A percentile compares a stretch with the other conserved stretches of the same genome.
Evolutionary conservation across 2,113 vertebrate species (phyloP).

Genomic region (Pantherophis guttatus): DNA sequence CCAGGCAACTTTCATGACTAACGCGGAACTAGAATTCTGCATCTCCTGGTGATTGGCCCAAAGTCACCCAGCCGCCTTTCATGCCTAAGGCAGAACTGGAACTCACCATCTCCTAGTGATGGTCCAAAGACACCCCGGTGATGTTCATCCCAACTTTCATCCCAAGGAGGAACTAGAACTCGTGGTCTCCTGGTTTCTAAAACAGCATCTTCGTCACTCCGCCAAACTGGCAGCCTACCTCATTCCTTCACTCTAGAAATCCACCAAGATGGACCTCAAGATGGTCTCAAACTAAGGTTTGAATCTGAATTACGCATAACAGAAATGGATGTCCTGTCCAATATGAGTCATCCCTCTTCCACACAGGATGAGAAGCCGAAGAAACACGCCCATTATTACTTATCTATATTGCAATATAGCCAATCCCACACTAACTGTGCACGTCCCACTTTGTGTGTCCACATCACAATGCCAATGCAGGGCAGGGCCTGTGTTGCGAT

Average conservation of each 20-base stretch:
- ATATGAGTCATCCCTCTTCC: neutral
- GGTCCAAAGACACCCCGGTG: neutral
- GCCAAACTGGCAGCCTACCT: neutral
- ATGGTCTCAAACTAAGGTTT: neutral
- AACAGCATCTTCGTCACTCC: neutral
- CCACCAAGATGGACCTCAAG: neutral
- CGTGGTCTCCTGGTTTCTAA: neutral
- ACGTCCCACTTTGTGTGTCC: neutral
- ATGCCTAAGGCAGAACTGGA: neutral
- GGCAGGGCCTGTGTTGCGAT: neutral
- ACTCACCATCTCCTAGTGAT: neutral
- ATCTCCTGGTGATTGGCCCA: neutral
- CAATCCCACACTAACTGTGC: neutral
- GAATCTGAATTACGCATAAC: neutral
- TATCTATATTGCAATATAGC: neutral
- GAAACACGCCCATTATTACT: neutral
- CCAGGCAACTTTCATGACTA: neutral
- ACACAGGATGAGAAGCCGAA: neutral
- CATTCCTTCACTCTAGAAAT: neutral
- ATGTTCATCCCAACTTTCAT: neutral
- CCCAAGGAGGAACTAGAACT: neutral
- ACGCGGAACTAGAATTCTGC: neutral
- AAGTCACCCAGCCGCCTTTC: neutral
- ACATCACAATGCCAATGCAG: neutral
- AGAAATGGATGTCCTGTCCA: neutral